Conservation (phyloP, 2,113 vertebrate species). For the Apaloderma vittatum region DNA sequence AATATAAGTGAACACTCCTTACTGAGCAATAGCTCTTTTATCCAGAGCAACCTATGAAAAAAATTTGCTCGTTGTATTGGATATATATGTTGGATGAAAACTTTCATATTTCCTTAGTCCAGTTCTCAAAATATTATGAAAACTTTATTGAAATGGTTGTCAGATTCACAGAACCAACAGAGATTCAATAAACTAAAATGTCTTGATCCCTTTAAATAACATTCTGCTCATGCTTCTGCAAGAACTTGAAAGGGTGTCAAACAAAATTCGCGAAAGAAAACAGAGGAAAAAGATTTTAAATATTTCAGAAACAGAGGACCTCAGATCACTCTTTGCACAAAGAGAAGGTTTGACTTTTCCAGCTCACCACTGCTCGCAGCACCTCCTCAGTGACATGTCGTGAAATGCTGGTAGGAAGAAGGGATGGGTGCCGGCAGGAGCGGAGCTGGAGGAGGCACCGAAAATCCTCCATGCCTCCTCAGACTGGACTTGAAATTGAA, state of each 20-base stretch:
- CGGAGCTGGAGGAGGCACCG: not conserved
- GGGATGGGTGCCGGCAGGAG: not conserved
- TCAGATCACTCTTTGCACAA: not conserved
- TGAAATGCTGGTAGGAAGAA: not conserved
- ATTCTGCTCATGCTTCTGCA: not conserved
- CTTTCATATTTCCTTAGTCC: not conserved
- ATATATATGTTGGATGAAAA: not conserved
- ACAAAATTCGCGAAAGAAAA: not conserved
- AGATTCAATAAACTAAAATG: not conserved
- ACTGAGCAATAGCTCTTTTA: not conserved
- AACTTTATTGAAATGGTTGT: not conserved
- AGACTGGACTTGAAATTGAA: not conserved
- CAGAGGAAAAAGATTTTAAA: rapidly evolving
- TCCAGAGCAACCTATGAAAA: not conserved
- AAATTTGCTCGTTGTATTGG: not conserved
- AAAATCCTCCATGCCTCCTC: not conserved
- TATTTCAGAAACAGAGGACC: not conserved
- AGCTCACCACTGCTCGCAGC: not conserved
- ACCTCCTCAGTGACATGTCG: rapidly evolving
- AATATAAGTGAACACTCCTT: not conserved
- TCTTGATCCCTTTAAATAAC: not conserved
- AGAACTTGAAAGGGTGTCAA: not conserved
- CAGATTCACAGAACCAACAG: not conserved
- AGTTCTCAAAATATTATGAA: not conserved
- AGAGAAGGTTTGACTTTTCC: not conserved